phyloP scores from a whole-genome alignment of 2,888 invertebrate species.

The Coremacera marginata region DNA sequence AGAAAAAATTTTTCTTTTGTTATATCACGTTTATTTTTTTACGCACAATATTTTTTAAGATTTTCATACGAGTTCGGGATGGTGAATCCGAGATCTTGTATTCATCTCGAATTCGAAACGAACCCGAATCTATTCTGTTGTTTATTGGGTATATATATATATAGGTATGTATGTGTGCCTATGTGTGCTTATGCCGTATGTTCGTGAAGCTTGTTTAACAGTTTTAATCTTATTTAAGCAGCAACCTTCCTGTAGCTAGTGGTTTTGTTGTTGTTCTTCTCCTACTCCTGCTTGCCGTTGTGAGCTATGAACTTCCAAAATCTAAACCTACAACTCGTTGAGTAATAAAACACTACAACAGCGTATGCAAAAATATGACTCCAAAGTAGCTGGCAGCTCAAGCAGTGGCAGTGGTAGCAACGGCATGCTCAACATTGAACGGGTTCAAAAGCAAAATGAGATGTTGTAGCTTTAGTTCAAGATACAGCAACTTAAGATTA shows the following conservation, averaged over 20 bases:
- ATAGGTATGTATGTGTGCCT: neutral
- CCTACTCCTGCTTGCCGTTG: neutral
- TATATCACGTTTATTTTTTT: too few species aligned
- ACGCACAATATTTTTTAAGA: too few species aligned
- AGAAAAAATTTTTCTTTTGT: too few species aligned
- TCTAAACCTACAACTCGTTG: neutral
- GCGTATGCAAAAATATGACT: neutral
- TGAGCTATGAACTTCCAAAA: neutral
- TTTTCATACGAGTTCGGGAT: too few species aligned
- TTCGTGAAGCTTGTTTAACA: slow-evolving; percentile 1
- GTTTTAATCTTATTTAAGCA: slow-evolving; percentile 29
- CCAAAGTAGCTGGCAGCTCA: neutral
- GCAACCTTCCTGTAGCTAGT: slow-evolving; percentile 5
- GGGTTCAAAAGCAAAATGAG: neutral
- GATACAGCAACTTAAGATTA: neutral
- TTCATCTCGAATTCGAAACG: too few species aligned
- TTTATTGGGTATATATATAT: neutral
- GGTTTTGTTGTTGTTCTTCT: neutral
- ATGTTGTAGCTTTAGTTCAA: neutral
- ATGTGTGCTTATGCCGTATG: neutral
- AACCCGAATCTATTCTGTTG: too few species aligned
- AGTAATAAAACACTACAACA: neutral
- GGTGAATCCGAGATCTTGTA: too few species aligned
- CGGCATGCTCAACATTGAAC: neutral
- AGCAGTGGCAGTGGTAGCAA: neutral